Conservation (phyloP, 2,888 invertebrate genomes). For the Xanthorhoe spadicearia region DNA sequence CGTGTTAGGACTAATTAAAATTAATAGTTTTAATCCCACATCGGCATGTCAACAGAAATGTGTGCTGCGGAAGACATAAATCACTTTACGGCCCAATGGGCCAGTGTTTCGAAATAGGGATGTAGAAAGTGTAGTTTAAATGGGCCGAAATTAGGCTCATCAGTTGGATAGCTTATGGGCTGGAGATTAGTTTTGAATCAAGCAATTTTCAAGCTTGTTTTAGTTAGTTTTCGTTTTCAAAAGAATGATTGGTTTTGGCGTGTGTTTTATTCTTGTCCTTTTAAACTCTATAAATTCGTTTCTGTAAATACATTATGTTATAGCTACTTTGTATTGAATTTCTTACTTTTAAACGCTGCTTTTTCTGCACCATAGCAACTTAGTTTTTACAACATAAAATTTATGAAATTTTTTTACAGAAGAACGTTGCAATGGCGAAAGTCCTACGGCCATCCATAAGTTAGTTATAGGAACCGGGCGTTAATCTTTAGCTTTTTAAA, state of each 20-base stretch:
- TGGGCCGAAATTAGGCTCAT: background rate
- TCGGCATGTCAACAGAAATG: constrained; percentile 55
- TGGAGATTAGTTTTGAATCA: background rate
- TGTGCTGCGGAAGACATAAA: constrained; percentile 66
- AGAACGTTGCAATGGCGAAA: too few species aligned
- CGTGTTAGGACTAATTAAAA: constrained; percentile 46
- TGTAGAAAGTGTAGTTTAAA: constrained; percentile 18
- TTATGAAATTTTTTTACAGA: too few species aligned
- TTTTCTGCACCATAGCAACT: too few species aligned
- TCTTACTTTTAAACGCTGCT: too few species aligned
- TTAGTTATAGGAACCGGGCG: too few species aligned
- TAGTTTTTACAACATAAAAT: too few species aligned
- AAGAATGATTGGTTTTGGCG: background rate
- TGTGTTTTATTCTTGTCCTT: background rate
- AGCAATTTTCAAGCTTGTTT: background rate
- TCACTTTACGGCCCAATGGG: constrained; percentile 51
- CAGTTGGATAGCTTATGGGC: background rate
- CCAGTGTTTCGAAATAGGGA: constrained; percentile 40
- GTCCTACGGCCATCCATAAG: too few species aligned
- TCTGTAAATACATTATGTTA: too few species aligned
- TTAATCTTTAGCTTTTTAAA: too few species aligned
- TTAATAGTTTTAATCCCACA: constrained; percentile 52
- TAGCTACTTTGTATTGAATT: too few species aligned
- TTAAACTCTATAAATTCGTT: too few species aligned
- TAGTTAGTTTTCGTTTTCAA: background rate